Evolutionary conservation across 2,888 invertebrate species (phyloP).

Genomic region (Eledone cirrhosa): DNA sequence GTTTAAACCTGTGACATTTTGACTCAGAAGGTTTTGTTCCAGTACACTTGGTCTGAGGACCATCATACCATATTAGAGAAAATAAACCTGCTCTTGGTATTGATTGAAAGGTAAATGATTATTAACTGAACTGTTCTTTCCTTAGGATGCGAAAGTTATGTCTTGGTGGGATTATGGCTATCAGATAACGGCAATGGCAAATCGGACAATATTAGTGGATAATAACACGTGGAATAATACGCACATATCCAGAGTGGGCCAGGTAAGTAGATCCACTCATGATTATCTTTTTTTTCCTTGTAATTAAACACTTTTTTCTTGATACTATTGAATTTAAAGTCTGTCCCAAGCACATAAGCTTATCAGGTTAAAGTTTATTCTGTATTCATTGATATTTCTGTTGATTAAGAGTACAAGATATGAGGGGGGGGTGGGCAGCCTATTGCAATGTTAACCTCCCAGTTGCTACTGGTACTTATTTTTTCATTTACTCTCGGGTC

Average conservation of each 20-base stretch:
- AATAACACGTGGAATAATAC: slow-evolving; percentile 99
- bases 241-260: slow-evolving; percentile 96
- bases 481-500: no score
- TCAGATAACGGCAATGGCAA: slow-evolving; percentile 97
- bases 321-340: no score
- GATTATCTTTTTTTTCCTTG: background rate
- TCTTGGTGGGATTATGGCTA: slow-evolving; percentile 99
- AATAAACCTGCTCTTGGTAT: no score
- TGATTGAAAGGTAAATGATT: no score
- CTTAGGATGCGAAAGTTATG: slow-evolving; percentile 92
- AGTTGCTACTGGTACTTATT: no score
- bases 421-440: no score
- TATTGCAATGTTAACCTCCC: no score
- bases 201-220: slow-evolving; percentile 95
- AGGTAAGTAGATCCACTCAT: slow-evolving; percentile 67
- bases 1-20: no score
- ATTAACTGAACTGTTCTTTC: background rate
- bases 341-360: background rate
- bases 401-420: background rate
- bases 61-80: no score
- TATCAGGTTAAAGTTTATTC: background rate
- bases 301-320: background rate
- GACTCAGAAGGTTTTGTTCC: no score
- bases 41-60: no score
- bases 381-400: background rate